Evolutionary conservation across 1,140 invertebrate genomes (phyloP), one percentile per base, ranked within the genome.

Genomic region (Drosophila nannoptera): DNA sequence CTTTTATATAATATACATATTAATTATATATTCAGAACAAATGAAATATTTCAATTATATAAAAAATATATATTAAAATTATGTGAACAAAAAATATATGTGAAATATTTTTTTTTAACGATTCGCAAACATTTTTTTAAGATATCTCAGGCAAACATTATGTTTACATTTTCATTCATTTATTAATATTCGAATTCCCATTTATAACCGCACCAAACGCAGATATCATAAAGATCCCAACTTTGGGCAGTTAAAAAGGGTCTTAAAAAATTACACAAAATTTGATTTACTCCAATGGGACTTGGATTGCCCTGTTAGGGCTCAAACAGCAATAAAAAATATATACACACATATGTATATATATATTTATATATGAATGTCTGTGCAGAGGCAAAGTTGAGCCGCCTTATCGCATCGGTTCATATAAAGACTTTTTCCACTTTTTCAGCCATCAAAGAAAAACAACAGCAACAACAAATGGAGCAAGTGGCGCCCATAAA

Each of bases 401-500:
- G n/a, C 45, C 7, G 40, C 14, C 29, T 50, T 45, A 64, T 69
- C 53, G 60, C 7, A 14, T 69, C n/a, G 45, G 42, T 14, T 58
- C 56, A 53, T 42, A 48, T 42, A 48, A 42, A 52, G 40, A 22
- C 53, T 52, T 65, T 52, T 65, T 70, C 40, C 61, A 65, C 16
- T 33, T 55, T 46, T 63, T 14, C 31, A 63, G 7, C 22, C 66
- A 63, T 11, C 43, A 40, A 64, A 31, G 31, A 16, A 35, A 32
- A 50, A 8, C n/a, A 52, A 31, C 16, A 22, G 22, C 22, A 22
- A 22, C 12, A 49, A 52, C 36, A 49, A 68, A 69, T 22, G 22
- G 3, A 22, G 22, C 61, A 65, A 65, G 68, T 66, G 62, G 68
- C 62, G 68, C 53, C 54, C 53, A 54, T 58, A 66, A 70, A 56